These are phyloP conservation scores for Hirtodrosophila duncani DNA, from an alignment of 2,888 invertebrate species.

Conservation along the genomic window DNA sequence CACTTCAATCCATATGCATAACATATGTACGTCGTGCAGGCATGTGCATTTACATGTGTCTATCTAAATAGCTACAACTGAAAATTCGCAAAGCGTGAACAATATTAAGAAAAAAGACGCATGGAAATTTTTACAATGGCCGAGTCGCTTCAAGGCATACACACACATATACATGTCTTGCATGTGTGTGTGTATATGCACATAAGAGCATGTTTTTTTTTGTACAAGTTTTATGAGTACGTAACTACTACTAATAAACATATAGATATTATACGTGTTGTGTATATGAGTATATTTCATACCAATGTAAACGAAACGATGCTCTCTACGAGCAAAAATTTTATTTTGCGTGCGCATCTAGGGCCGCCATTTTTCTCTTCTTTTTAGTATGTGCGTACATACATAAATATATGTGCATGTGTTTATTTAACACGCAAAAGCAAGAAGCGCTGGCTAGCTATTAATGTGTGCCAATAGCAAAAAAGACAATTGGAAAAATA, in stretches of 20 bases:
- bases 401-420: not conserved
- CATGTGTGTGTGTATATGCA: constrained; percentile 24
- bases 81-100: too few relatives aligned
- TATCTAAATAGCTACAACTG: constrained; percentile 4
- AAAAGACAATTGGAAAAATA: too few relatives aligned
- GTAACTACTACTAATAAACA: constrained; percentile 1
- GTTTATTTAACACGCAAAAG: too few relatives aligned
- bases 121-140: constrained; percentile 47
- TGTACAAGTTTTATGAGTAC: constrained; percentile 1
- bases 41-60: not conserved
- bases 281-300: constrained; percentile 1
- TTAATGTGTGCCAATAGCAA: too few relatives aligned
- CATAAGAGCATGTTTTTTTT: constrained; percentile 8
- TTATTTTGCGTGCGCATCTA: constrained; percentile 67
- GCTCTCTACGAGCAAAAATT: constrained; percentile 37
- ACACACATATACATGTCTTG: too few relatives aligned
- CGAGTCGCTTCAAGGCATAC: constrained; percentile 26
- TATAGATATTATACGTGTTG: constrained; percentile 3
- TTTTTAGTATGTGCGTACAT: constrained; percentile 13
- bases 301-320: constrained; percentile 29
- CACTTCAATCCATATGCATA: not conserved
- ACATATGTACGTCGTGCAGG: not conserved
- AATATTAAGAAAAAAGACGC: too few relatives aligned
- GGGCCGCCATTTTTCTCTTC: constrained; percentile 57
- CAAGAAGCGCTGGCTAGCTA: too few relatives aligned